phyloP scores from a whole-genome alignment of 2,888 invertebrate genomes.

The Ophioninae sp. region DNA sequence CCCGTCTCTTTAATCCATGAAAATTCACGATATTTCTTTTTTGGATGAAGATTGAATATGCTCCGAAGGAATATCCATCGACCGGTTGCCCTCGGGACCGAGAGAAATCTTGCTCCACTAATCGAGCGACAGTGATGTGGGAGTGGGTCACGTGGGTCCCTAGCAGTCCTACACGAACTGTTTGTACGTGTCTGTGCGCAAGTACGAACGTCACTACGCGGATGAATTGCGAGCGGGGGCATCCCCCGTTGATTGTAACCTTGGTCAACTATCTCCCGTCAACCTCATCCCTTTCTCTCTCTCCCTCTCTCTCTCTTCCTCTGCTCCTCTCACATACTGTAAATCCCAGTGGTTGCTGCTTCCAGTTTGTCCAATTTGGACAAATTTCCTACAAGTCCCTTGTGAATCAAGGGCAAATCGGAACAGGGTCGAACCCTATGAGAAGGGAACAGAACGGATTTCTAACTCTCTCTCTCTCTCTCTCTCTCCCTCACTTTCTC shows the following conservation, averaged over 20 bases:
- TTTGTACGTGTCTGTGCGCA: neutral
- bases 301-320: neutral
- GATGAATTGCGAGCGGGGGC: slow-evolving; percentile 1
- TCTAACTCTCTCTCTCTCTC: slow-evolving; percentile 8
- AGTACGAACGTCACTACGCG: neutral
- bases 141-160: neutral
- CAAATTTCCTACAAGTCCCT: slow-evolving; percentile 55
- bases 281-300: neutral
- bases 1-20: neutral
- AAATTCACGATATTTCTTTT: neutral
- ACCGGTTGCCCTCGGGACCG: slow-evolving; percentile 1
- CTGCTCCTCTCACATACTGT: neutral
- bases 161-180: neutral
- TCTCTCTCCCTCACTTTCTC: slow-evolving; percentile 7
- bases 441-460: neutral
- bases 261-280: slow-evolving; percentile 35
- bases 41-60: neutral
- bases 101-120: slow-evolving; percentile 10
- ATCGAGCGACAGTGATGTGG: slow-evolving; percentile 6
- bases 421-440: slow-evolving; percentile 25
- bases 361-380: slow-evolving; percentile 58
- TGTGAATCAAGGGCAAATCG: slow-evolving; percentile 26
- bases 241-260: slow-evolving; percentile 17
- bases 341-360: slow-evolving; percentile 46
- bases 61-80: neutral